These are phyloP conservation scores for Chlorodrepanis virens DNA, from an alignment of 2,113 vertebrate species.

Conservation along the genomic window DNA sequence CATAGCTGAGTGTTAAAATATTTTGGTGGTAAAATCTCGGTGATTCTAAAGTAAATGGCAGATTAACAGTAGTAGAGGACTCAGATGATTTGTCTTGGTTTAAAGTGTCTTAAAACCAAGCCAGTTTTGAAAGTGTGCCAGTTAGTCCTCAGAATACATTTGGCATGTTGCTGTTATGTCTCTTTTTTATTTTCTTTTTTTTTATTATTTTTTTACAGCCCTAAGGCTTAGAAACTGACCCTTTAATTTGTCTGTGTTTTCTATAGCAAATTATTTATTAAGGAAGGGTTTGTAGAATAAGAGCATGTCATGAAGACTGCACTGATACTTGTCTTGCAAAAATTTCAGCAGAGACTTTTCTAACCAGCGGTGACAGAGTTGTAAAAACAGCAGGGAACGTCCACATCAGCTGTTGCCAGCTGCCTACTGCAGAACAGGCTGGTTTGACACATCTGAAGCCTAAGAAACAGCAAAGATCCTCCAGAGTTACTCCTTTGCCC, in stretches of 20 bases:
- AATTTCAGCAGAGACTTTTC: not conserved
- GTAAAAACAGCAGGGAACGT: not conserved
- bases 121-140: not conserved
- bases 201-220: not conserved
- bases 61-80: not conserved
- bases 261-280: not conserved
- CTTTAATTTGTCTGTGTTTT: not conserved
- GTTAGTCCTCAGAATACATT: not conserved
- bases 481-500: not conserved
- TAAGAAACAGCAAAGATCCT: not conserved
- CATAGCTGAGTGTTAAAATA: not conserved
- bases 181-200: not conserved
- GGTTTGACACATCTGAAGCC: not conserved
- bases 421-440: not conserved
- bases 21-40: not conserved
- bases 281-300: not conserved
- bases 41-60: not conserved
- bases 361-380: not conserved
- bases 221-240: not conserved
- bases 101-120: not conserved
- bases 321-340: not conserved
- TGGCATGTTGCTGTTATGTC: not conserved
- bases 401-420: accelerated
- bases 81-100: not conserved
- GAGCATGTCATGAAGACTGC: not conserved